Evolutionary conservation across 2,888 invertebrate genomes (phyloP).

Genomic region (Craniophora ligustri): DNA sequence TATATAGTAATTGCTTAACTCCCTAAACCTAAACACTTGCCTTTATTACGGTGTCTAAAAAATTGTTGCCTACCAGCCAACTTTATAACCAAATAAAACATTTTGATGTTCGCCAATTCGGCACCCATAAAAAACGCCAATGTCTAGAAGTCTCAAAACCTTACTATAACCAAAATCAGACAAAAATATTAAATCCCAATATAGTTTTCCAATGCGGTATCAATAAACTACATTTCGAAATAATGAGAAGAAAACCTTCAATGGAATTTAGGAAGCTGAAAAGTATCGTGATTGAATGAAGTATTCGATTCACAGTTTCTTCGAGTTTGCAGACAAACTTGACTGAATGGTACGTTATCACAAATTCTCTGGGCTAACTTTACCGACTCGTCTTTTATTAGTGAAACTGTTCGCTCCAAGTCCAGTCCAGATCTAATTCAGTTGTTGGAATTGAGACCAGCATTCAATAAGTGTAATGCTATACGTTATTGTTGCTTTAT

Average conservation of each 20-base stretch:
- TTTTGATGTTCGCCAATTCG: constrained; percentile 39
- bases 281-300: constrained; percentile 40
- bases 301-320: constrained; percentile 58
- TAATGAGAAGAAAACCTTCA: constrained; percentile 15
- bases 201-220: constrained; percentile 10
- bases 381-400: constrained; percentile 70
- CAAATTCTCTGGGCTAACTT: constrained; percentile 65
- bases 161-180: background rate
- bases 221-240: background rate
- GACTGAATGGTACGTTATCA: constrained; percentile 66
- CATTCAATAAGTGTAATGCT: constrained; percentile 14
- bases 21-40: constrained; percentile 12
- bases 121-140: constrained; percentile 15
- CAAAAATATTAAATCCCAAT: background rate
- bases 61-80: constrained; percentile 13
- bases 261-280: constrained; percentile 36
- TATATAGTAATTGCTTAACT: background rate
- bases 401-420: constrained; percentile 58
- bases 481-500: background rate
- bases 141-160: constrained; percentile 4
- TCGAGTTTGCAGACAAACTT: constrained; percentile 59
- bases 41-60: constrained; percentile 25
- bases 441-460: constrained; percentile 43
- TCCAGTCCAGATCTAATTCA: constrained; percentile 53
- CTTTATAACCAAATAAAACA: constrained; percentile 44